Base-by-base conservation (phyloP, 2,888 invertebrate genomes). In the Parelbella ahira region DNA sequence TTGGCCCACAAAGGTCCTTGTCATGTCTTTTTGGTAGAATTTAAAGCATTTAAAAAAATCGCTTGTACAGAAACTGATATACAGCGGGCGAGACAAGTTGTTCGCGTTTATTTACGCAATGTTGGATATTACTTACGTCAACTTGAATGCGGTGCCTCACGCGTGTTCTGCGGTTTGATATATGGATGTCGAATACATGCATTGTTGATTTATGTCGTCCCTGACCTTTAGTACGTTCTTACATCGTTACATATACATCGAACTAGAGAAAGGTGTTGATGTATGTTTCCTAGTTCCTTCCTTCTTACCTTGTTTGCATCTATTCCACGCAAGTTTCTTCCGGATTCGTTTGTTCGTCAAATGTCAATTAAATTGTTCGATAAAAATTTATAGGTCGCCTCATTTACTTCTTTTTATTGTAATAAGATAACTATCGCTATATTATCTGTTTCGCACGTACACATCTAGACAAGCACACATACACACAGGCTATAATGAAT, bases 221-320 rank as follows among this genome's bases (percentile, higher is more conserved):
- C 7, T 9, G 27, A 37, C 37, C 27, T 37, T 37, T 20, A 28
- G 20, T 5, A 37, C 27, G 28, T 37, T 37, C 15, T 28, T 36
- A 9, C 12, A 12, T 37, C n/a, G 13, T 37, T 37, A 37, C 20
- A 27, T 37, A 37, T 37, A 28, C 27, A 28, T 13, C 13, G 13
- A 20, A 37, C 20, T 20, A 38, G 38, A 38, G 30, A 36, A 30
- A 38, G 23, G 23, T 24, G 24, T 15, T 11, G 38, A 37, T 38
- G 23, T 3, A 2, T 10, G 10, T 23, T 34, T 37, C 28, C 38
- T 30, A 18, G 23, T 38, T 30, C 23, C 29, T 38, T 38, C 29
- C 37, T 37, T 37, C 37, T 37, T 23, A 21, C 21, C 37, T 38
- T 37, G 11, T 15, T n/a, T 37, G 9, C 4, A 27, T 38, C 12